Base-by-base conservation (phyloP, 2,797 vertebrate species). In the Syndactyla subalaris region DNA sequence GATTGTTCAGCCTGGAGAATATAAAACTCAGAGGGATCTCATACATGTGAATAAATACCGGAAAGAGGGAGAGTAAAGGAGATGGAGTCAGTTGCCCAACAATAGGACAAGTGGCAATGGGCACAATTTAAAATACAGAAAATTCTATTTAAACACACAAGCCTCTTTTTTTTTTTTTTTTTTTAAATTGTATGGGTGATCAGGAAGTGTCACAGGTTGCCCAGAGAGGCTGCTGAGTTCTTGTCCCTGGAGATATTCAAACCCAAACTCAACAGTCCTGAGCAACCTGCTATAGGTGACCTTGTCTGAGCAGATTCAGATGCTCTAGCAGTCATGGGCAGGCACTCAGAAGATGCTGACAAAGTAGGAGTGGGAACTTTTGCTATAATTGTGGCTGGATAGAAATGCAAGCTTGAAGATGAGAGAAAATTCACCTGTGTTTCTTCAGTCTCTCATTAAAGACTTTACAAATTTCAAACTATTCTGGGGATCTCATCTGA, bases 401-500 rank as follows among this genome's bases (percentile, higher is more conserved):
- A 57, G 75, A 89, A 93, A 83, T 65, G 11, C 10, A 91, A 54
- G 27, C 5, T 19, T 77, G 45, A 89, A 85, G 65, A 77, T 83
- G 23, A 91, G 18, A 71, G 43, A 78, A 92, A 83, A 88, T 77
- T 70, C 52, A 67, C 59, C 62, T 88, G 63, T 67, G 17, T n/a
- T 83, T 48, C 57, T 77, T 76, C 81, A 89, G 14, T 55, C 11
- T 54, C 71, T 93, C 74, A 83, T 93, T 92, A 95, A 92, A 94
- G 38, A 12, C 34, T 85, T 88, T 65, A 30, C 46, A 80, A 61
- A 83, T 93, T 89, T 93, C 54, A 43, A 26, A 83, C 46, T 5
- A 0, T 89, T 80, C 45, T 30, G 68, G 16, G 38, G 41, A 85
- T 72, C 38, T 80, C 49, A 68, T 85, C 82, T 85, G 91, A 89